Evolutionary conservation across 2,888 invertebrate species (phyloP), one percentile per base, ranked within the genome.

Genomic region (Torymus auratus): DNA sequence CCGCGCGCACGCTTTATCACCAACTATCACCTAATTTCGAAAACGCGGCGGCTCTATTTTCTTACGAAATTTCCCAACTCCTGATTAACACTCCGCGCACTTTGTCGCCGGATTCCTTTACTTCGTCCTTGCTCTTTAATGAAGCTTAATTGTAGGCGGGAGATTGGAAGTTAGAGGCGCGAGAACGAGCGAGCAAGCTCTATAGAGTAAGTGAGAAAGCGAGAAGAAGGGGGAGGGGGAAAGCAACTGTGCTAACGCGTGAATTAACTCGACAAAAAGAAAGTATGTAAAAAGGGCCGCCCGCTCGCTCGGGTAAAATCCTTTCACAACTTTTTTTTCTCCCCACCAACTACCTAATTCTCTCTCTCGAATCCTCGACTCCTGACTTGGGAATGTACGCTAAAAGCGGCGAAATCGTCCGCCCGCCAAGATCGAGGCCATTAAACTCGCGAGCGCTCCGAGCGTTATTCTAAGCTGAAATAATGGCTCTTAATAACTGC

Each of bases 61-160:
- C 70, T 60, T 50, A 60, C 15, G 28, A 69, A 69, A 41, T 71
- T 71, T 71, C 70, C 12, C 12, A 41, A 56, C 58, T 15, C 41
- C 13, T 41, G 70, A 70, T 60, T 60, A 70, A 70, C 70, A 50
- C 52, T 70, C 28, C 15, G n/a, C 14, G 17, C 52, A 56, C 28
- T 69, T 69, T 69, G 70, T 60, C 70, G 58, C 58, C 28, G 20
- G 56, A 41, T 69, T 56, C 56, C 69, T 56, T 41, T 50, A 13
- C 41, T 14, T 14, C 15, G 2, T 41, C 64, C 41, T 41, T 41
- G 20, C 17, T 58, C 56, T 70, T 58, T 70, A 70, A 70, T 50
- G 71, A 61, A 71, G 61, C 71, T 62, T 72, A 72, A 62, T 72
- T 72, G 53, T 62, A 72, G 17, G 61, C 3, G 15, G 60, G 17